phyloP scores from a whole-genome alignment of 2,888 invertebrate genomes.

The Scrobipalpa atriplicella region DNA sequence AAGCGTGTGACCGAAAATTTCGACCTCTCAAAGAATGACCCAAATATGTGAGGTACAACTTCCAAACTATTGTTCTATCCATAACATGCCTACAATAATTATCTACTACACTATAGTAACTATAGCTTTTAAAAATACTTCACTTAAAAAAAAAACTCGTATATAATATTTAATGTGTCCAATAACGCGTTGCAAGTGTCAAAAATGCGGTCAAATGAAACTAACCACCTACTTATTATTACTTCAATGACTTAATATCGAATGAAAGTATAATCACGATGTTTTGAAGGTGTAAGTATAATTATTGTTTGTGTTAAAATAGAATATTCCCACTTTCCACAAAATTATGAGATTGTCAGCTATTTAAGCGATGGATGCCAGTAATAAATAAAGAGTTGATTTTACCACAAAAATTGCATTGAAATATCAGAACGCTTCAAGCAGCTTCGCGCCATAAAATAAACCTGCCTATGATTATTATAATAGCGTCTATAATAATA shows the following conservation, averaged over 20 bases:
- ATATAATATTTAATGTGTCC: not conserved
- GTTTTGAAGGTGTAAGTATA: not conserved
- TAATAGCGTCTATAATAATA: too few species aligned
- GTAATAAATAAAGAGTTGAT: not conserved
- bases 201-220: not conserved
- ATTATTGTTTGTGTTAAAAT: not conserved
- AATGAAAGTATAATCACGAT: not conserved
- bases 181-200: not conserved
- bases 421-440: too few species aligned
- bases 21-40: too few species aligned
- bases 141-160: not conserved
- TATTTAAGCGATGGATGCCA: not conserved
- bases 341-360: not conserved
- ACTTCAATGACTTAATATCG: not conserved
- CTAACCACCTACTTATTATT: not conserved
- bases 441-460: too few species aligned
- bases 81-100: too few species aligned
- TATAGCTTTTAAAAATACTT: not conserved
- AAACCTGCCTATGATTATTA: too few species aligned
- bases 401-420: not conserved
- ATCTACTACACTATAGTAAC: too few species aligned
- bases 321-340: not conserved
- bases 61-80: too few species aligned
- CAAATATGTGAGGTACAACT: too few species aligned
- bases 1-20: too few species aligned